Base-by-base conservation (phyloP, 2,113 vertebrate genomes). In the Egretta garzetta region DNA sequence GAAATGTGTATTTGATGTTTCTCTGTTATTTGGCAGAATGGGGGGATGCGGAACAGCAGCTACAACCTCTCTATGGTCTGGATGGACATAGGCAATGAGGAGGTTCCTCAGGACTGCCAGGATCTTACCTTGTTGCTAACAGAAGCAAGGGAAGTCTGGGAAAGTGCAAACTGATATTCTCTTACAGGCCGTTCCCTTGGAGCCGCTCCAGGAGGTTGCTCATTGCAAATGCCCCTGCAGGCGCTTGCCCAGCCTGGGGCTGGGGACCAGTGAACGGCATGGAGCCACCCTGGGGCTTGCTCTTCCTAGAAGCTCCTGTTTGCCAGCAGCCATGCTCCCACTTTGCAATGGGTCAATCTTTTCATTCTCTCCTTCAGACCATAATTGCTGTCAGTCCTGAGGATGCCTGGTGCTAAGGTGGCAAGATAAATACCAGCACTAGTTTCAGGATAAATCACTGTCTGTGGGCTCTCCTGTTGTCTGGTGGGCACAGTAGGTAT, bases 221-320 rank as follows among this genome's bases (percentile, higher is more conserved):
- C 0, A 0, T 47, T 45, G 53, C 32, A 58, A 70, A 71, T 0
- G 5, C 14, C 64, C 50, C 66, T 16, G 33, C 14, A n/a, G 43
- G 14, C 2, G 1, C 49, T 75, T 52, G 28, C 28, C 11, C 59
- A 73, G 28, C 4, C 28, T 52, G 53, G 28, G 43, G 19, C 0
- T 35, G 39, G 39, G 53, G 49, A 75, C 21, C 23, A 24, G 14
- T 0, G 2, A 37, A n/a, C 0, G 12, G 35, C 49, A 47, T n/a
- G 24, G 53, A 55, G n/a, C 53, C 47, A 10, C 1, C 1, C 26
- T 37, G 67, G 39, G 18, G 8, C 14, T 60, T 35, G 16, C 37
- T 50, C 43, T 11, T 79, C 21, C 28, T 64, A 52, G 45, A 35
- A 55, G 32, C 86, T 68, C 53, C 32, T 35, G 8, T 32, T 82